Evolutionary conservation across 2,888 invertebrate genomes (phyloP).

Genomic region (Gari tellinella): DNA sequence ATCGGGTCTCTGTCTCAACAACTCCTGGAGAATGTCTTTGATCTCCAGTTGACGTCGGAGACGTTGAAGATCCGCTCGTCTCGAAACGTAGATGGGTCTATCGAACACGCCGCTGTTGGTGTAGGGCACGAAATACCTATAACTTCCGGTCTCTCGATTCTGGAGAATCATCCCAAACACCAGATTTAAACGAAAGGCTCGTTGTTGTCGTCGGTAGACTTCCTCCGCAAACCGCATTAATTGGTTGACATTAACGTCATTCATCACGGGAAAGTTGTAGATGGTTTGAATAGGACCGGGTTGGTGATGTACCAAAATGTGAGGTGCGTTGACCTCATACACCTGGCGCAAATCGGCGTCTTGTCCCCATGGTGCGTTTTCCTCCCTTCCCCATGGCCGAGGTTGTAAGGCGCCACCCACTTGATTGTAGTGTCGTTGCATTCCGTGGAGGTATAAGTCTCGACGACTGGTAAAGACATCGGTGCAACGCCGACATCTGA

Average conservation of each 20-base stretch:
- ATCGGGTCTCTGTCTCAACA: conserved; percentile 36
- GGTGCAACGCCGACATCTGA: conserved; percentile 24
- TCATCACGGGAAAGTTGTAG: conserved; percentile 21
- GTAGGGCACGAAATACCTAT: conserved; percentile 34
- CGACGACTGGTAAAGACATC: conserved; percentile 17
- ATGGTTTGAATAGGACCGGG: conserved; percentile 24
- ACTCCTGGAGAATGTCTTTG: conserved; percentile 33
- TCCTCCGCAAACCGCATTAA: conserved; percentile 6
- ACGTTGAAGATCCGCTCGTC: conserved; percentile 33
- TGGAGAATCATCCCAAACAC: conserved; percentile 33
- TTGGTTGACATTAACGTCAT: conserved; percentile 23
- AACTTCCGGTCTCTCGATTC: conserved; percentile 27
- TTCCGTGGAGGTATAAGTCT: conserved; percentile 19
- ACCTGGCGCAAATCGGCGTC: conserved; percentile 20
- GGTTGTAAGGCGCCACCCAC: conserved; percentile 18
- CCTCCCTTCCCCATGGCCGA: conserved; percentile 12
- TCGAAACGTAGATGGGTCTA: conserved; percentile 42
- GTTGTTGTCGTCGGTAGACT: conserved; percentile 16
- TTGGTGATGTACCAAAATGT: conserved; percentile 15
- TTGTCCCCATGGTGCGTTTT: conserved; percentile 6
- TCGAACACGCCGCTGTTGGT: conserved; percentile 38
- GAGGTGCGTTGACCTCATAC: conserved; percentile 22
- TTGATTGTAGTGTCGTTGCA: conserved; percentile 16
- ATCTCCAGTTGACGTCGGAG: conserved; percentile 11
- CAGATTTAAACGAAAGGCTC: conserved; percentile 28